These are phyloP conservation scores for Buathra laborator DNA, from an alignment of 2,888 invertebrate genomes.

Conservation along the genomic window DNA sequence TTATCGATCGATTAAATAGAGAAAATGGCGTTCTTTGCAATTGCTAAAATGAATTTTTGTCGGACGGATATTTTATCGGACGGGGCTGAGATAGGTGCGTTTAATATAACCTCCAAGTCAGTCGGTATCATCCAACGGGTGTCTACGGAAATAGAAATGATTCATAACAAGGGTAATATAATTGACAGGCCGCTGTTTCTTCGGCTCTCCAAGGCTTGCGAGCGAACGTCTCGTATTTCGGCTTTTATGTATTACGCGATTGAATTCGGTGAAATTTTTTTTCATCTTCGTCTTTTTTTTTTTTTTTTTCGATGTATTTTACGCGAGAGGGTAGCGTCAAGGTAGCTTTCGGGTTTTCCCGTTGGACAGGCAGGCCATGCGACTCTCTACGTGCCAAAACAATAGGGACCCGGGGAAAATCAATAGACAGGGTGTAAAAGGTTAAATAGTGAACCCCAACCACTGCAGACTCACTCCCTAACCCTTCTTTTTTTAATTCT, in stretches of 20 bases:
- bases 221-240: conserved; percentile 28
- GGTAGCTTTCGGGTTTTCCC: conserved; percentile 67
- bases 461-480: not conserved
- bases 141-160: conserved; percentile 83
- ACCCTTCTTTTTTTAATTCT: conserved; percentile 27
- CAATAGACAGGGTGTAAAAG: conserved; percentile 79
- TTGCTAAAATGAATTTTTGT: not conserved
- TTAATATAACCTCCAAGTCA: conserved; percentile 79
- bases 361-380: conserved; percentile 59
- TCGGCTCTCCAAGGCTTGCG: not conserved
- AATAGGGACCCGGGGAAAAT: conserved; percentile 80
- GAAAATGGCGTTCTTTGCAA: not conserved
- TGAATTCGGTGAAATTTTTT: not conserved
- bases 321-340: conserved; percentile 21
- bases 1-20: not conserved
- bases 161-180: conserved; percentile 77
- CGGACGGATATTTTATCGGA: not conserved
- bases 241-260: conserved; percentile 15
- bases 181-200: conserved; percentile 65
- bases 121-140: conserved; percentile 76
- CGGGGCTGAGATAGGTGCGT: conserved; percentile 1
- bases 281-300: conserved; percentile 30
- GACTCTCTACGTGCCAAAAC: conserved; percentile 78
- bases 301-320: not conserved
- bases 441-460: conserved; percentile 76